A percentile compares a stretch with the other conserved stretches of the same genome.
These are phyloP conservation scores for Dicrurus megarhynchus DNA, from an alignment of 2,113 vertebrate genomes.

Conservation along the genomic window DNA sequence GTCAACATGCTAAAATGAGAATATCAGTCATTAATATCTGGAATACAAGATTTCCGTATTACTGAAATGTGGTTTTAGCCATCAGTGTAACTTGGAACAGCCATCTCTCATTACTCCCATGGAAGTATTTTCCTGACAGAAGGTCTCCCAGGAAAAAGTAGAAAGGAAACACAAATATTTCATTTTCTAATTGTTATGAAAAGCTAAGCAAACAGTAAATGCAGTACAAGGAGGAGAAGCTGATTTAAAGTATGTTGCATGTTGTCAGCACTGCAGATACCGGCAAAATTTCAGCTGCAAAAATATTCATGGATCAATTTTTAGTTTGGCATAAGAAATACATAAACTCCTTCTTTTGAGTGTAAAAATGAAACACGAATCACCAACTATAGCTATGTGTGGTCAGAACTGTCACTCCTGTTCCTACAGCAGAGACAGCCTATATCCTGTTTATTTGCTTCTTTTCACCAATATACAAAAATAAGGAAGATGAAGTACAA, in stretches of 20 bases:
- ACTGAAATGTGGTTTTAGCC: background rate
- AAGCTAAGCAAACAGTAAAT: background rate
- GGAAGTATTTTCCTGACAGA: background rate
- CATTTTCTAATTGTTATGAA: slow-evolving; percentile 6
- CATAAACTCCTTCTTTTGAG: background rate
- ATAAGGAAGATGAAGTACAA: background rate
- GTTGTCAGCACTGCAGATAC: background rate
- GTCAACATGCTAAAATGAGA: background rate
- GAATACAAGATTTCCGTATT: background rate
- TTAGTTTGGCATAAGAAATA: background rate
- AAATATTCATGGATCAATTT: background rate
- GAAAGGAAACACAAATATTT: background rate
- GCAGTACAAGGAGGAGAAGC: background rate
- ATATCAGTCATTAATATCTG: background rate
- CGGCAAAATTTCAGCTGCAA: background rate
- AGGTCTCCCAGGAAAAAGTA: background rate
- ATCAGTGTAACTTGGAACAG: background rate
- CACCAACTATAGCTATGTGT: background rate
- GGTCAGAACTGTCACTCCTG: background rate
- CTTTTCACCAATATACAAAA: background rate
- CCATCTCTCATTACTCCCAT: background rate
- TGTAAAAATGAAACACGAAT: background rate
- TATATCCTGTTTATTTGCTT: background rate
- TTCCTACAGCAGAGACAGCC: background rate
- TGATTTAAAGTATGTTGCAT: background rate